phyloP scores from a whole-genome alignment of 2,113 vertebrate genomes.

The Salvelinus alpinus region DNA sequence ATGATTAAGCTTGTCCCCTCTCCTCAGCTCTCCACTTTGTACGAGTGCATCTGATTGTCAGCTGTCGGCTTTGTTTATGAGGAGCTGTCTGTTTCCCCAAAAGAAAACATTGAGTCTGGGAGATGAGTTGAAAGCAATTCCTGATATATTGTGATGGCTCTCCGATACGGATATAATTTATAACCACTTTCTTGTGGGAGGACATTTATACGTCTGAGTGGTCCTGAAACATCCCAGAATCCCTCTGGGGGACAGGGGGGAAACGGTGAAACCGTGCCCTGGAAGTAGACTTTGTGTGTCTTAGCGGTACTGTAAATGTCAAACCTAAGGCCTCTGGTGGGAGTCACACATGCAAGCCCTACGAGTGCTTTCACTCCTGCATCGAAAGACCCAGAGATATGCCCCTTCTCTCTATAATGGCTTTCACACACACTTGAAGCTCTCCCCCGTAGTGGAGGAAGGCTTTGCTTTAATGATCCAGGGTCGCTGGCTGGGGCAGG shows the following conservation, averaged over 20 bases:
- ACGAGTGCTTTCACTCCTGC: slow-evolving; percentile 1
- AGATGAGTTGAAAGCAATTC: slow-evolving; percentile 5
- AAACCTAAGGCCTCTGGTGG: slow-evolving; percentile 4
- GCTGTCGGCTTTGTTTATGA: too few relatives aligned
- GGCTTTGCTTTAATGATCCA: slow-evolving; percentile 23
- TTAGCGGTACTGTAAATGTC: slow-evolving; percentile 46
- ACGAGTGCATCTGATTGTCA: not conserved
- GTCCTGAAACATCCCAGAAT: slow-evolving; percentile 14
- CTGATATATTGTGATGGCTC: slow-evolving; percentile 24
- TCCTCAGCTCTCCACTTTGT: not conserved
- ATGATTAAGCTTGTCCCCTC: not conserved
- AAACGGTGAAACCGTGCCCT: slow-evolving; percentile 34
- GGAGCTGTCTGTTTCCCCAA: too few relatives aligned
- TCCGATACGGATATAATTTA: slow-evolving; percentile 35
- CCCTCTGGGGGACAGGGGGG: slow-evolving; percentile 1
- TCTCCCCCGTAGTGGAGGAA: slow-evolving; percentile 6
- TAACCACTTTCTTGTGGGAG: slow-evolving; percentile 21
- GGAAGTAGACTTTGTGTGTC: slow-evolving; percentile 43
- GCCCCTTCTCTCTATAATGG: not conserved
- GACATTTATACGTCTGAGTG: slow-evolving; percentile 41
- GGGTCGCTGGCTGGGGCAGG: slow-evolving; percentile 21
- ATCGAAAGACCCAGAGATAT: too few relatives aligned
- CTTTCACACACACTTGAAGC: not conserved
- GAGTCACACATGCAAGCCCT: slow-evolving; percentile 25
- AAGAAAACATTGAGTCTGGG: not conserved